phyloP scores from a whole-genome alignment of 2,113 vertebrate genomes.

The Grantiella picta region DNA sequence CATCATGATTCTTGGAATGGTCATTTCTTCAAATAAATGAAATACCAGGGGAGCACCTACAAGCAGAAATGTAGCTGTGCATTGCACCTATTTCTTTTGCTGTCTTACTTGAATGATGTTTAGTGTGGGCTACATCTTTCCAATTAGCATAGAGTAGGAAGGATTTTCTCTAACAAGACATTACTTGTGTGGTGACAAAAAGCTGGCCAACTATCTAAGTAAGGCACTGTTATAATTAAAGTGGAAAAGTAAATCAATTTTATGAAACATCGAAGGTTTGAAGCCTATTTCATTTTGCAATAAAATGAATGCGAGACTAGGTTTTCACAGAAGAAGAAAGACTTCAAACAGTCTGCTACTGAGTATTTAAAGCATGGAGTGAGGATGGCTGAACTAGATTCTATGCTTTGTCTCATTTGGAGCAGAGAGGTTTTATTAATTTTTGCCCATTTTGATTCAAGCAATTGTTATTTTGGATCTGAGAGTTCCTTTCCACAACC shows the following conservation, averaged over 20 bases:
- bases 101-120: background rate
- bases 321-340: slow-evolving; percentile 16
- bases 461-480: background rate
- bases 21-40: background rate
- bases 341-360: background rate
- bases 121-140: background rate
- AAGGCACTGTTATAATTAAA: background rate
- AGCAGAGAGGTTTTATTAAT: background rate
- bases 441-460: background rate
- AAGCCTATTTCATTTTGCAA: background rate
- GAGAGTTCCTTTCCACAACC: background rate
- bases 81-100: background rate
- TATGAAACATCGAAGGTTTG: background rate
- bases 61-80: background rate
- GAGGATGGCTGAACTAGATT: background rate
- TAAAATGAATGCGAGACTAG: background rate
- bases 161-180: background rate
- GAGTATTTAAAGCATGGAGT: background rate
- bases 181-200: background rate
- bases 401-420: background rate
- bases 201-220: background rate
- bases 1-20: background rate
- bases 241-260: background rate
- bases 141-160: background rate
- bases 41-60: background rate